Conservation (phyloP, 1,140 invertebrate species). For the Drosophila lowei region DNA sequence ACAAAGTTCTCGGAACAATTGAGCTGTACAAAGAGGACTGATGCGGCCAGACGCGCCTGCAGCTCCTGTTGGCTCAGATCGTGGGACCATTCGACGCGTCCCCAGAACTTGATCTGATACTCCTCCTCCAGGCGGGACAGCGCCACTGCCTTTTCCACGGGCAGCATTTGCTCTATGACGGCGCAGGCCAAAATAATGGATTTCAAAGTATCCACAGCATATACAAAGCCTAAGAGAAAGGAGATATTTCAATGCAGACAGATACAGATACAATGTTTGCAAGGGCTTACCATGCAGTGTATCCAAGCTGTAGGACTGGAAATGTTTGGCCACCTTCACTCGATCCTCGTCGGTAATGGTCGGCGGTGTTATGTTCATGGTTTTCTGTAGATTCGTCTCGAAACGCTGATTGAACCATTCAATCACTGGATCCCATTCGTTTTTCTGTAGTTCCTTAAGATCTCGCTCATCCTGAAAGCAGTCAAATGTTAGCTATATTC, state of each 20-base stretch:
- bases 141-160: slow-evolving; percentile 91
- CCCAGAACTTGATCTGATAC: slow-evolving; percentile 93
- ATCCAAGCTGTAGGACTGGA: slow-evolving; percentile 90
- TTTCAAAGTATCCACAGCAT: slow-evolving; percentile 95
- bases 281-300: slow-evolving; percentile 88
- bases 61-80: slow-evolving; percentile 93
- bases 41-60: slow-evolving; percentile 92
- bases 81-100: slow-evolving; percentile 97
- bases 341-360: slow-evolving; percentile 87
- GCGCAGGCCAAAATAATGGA: slow-evolving; percentile 94
- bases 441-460: slow-evolving; percentile 89
- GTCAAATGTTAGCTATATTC: not conserved
- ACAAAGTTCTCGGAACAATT: slow-evolving; percentile 76
- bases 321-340: slow-evolving; percentile 87
- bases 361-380: slow-evolving; percentile 87
- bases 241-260: not conserved
- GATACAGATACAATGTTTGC: not conserved
- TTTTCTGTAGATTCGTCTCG: slow-evolving; percentile 89
- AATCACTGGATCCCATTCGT: slow-evolving; percentile 94
- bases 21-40: slow-evolving; percentile 91
- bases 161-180: slow-evolving; percentile 89
- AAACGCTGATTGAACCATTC: slow-evolving; percentile 94
- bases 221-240: slow-evolving; percentile 88
- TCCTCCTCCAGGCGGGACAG: slow-evolving; percentile 95
- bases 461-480: slow-evolving; percentile 87